These are phyloP conservation scores for Cyprinodon variegatus DNA, from an alignment of 2,113 vertebrate genomes.

Conservation along the genomic window DNA sequence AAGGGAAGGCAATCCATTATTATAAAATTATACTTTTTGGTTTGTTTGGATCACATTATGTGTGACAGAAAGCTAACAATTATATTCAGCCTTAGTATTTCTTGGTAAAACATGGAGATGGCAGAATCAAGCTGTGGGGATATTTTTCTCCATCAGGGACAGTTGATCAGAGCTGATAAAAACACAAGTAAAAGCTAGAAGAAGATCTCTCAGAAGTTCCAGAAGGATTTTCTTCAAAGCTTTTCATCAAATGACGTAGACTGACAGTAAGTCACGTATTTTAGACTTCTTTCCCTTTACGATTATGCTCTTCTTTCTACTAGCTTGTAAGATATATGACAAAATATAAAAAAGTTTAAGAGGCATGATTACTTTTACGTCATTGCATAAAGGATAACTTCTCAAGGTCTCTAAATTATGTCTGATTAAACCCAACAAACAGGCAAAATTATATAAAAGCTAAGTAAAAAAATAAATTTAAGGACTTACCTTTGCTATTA, in stretches of 20 bases:
- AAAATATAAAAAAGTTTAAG: neutral
- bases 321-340: neutral
- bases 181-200: neutral
- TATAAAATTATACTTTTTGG: too few species aligned
- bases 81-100: neutral
- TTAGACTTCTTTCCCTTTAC: neutral
- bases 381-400: too few species aligned
- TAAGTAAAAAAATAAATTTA: neutral
- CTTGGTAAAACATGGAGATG: neutral
- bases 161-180: neutral
- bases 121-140: neutral
- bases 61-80: neutral
- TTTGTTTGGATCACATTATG: too few species aligned
- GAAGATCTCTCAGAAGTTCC: neutral
- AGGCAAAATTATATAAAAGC: neutral
- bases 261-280: neutral
- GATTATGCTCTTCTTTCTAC: neutral
- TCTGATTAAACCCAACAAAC: neutral
- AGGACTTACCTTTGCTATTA: constrained; percentile 48
- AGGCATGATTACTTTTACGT: too few species aligned
- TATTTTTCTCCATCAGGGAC: neutral
- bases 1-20: too few species aligned
- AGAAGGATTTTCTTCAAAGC: neutral
- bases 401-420: neutral
- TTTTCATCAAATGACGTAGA: neutral